phyloP scores from a whole-genome alignment of 2,797 vertebrate species.

The Phalanger gymnotis region DNA sequence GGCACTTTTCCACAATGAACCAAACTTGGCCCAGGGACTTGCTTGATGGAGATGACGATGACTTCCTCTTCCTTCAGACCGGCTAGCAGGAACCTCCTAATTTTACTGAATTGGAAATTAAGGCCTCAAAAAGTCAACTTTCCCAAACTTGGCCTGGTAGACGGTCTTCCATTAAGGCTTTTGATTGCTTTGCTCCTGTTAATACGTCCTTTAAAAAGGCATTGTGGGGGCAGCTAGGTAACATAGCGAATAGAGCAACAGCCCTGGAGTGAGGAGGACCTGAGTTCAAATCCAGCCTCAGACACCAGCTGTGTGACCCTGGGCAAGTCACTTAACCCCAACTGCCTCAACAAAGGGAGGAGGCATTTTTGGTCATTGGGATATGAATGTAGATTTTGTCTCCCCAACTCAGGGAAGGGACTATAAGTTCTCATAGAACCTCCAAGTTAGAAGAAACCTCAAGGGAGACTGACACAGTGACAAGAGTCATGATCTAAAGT shows the following conservation, averaged over 20 bases:
- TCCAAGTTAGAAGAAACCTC: not conserved
- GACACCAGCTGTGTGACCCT: no score
- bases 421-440: not conserved
- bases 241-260: no score
- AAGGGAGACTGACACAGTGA: not conserved
- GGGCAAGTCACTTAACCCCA: no score
- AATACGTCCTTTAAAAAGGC: not conserved
- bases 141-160: no score
- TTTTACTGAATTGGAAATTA: not conserved
- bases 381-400: not conserved
- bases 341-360: not conserved
- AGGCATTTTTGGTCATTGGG: not conserved
- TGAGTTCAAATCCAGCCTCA: no score
- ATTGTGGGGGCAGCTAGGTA: not conserved
- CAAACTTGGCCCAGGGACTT: not conserved
- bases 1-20: not conserved
- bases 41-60: no score
- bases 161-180: no score
- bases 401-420: not conserved
- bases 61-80: constrained; percentile 49
- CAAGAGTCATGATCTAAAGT: not conserved
- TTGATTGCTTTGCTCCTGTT: not conserved
- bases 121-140: not conserved
- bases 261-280: no score
- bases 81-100: constrained; percentile 38